These are phyloP conservation scores for Typhlomys cinereus DNA, from an alignment of 2,113 vertebrate genomes.

Conservation along the genomic window DNA sequence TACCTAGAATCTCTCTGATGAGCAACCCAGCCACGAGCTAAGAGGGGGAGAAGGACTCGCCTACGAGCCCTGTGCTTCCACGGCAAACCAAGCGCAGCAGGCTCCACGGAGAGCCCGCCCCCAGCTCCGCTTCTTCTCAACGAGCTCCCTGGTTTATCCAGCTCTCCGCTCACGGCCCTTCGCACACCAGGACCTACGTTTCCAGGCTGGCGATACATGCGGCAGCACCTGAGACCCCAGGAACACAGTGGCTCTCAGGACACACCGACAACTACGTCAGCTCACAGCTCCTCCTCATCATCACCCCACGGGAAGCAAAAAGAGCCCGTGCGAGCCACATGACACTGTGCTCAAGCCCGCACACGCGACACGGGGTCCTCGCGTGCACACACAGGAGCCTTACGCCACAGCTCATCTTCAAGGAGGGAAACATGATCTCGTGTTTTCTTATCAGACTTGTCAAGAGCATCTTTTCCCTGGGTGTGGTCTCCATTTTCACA, in stretches of 20 bases:
- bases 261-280: background rate
- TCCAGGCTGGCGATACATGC: background rate
- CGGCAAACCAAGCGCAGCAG: background rate
- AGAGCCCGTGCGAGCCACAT: too few species aligned
- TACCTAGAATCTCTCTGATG: slow-evolving; percentile 5
- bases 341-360: too few species aligned
- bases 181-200: background rate
- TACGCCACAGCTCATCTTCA: background rate
- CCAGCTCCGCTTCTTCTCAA: background rate
- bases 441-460: background rate
- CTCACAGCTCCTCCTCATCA: background rate
- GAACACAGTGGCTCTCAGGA: background rate
- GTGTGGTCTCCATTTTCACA: background rate
- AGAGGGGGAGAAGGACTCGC: background rate
- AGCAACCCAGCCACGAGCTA: background rate
- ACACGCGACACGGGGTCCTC: too few species aligned
- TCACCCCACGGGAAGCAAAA: too few species aligned
- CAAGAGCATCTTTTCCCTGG: background rate
- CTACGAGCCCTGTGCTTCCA: background rate
- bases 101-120: background rate
- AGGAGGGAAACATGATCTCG: background rate
- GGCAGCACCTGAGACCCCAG: background rate
- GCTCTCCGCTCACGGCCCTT: too few species aligned
- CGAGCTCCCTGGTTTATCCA: background rate
- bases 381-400: too few species aligned